Percentiles rank a stretch among this genome's conserved stretches.
Evolutionary conservation across 2,113 vertebrate genomes (phyloP).

Genomic region (Chloropsis cyanopogon): DNA sequence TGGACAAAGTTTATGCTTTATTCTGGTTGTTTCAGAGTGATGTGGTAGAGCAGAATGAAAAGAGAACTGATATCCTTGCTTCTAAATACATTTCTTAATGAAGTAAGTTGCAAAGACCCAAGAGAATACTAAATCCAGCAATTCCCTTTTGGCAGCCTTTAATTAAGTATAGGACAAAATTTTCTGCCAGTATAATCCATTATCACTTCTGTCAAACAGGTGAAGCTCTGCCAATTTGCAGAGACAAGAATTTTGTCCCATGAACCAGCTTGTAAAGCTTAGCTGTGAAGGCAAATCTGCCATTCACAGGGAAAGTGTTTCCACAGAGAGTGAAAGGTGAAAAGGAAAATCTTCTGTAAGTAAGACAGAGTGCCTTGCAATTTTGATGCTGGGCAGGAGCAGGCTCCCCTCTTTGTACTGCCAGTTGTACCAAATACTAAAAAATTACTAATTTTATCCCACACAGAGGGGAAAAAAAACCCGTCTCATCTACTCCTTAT

Average conservation of each 20-base stretch:
- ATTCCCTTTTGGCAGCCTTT: background rate
- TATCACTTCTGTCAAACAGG: background rate
- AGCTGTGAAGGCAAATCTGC: background rate
- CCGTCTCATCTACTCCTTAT: background rate
- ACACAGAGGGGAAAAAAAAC: background rate
- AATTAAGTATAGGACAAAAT: background rate
- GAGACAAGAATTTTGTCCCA: background rate
- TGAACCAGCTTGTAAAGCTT: background rate
- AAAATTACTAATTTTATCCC: background rate
- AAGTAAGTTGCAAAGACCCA: background rate
- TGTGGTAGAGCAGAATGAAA: background rate
- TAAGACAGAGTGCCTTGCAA: background rate
- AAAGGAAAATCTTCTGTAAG: background rate
- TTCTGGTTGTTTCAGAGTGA: background rate
- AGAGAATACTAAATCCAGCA: background rate
- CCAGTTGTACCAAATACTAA: background rate
- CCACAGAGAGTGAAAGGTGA: background rate
- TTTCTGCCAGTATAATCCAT: background rate
- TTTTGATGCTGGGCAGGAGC: background rate
- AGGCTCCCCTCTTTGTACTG: background rate
- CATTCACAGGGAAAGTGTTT: background rate
- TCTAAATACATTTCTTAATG: slow-evolving; percentile 27
- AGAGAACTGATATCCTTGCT: background rate
- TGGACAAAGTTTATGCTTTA: background rate
- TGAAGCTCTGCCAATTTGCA: background rate